Evolutionary conservation across 2,113 vertebrate species (phyloP), one percentile per base, ranked within the genome.

Genomic region (Chloropsis cyanopogon): DNA sequence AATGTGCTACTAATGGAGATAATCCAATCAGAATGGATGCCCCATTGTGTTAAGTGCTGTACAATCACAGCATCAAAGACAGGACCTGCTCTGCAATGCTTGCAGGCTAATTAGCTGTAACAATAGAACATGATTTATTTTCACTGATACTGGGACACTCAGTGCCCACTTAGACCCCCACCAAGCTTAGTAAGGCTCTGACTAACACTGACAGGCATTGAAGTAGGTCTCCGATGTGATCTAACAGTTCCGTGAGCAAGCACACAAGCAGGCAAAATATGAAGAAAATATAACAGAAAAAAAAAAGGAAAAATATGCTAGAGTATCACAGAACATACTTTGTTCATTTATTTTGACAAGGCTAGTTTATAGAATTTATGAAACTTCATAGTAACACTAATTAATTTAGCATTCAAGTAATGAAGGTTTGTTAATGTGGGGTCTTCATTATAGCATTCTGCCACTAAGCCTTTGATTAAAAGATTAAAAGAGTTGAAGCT

Each of bases 311-410:
- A n/a, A 57, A 23, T 69, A 3, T 35, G 22, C 6, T 61, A 28
- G 4, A 53, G 15, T 49, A 77, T 86, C 42, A 77, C 42, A 94
- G 82, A 94, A 54, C 4, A 5, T 49, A 29, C 25, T 93, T 94
- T 80, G 35, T 75, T 90, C 60, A 88, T 94, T 95, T 94, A 82
- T 94, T 96, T 92, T 94, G 90, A 94, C 93, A 94, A 90, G 90
- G 15, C 65, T 88, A 90, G 41, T 92, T 94, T 94, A 94, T 94
- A 96, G 82, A 90, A 93, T 90, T 88, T 78, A 95, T 92, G 64
- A 83, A 88, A 95, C 68, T 93, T 94, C 90, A 78, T 83, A 86
- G 68, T 53, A 92, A 75, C 52, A 50, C 64, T 95, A 96, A 94
- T 90, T 91, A 96, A 94, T 90, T 91, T 92, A 93, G 12, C 4